Conservation (phyloP, 1,140 invertebrate species). For the Zaprionus ghesquierei region DNA sequence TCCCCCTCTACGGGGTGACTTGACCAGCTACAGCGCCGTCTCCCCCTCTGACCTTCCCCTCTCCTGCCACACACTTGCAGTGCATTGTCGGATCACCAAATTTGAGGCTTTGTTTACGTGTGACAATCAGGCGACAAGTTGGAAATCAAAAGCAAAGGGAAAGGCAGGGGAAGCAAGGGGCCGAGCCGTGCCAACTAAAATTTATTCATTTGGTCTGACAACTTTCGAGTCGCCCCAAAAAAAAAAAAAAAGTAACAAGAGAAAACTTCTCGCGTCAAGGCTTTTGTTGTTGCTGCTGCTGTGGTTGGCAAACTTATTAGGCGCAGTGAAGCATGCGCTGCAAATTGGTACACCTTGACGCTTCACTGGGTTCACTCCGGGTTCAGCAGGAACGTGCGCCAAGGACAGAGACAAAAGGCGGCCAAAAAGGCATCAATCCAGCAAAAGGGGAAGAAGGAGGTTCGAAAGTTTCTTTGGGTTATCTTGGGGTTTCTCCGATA, state of each 20-base stretch:
- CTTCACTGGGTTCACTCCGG: constrained; percentile 63
- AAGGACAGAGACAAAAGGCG: constrained; percentile 60
- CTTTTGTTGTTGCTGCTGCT: constrained; percentile 26
- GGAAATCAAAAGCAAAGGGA: constrained; percentile 62
- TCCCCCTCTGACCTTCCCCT: neutral
- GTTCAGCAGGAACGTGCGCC: constrained; percentile 8
- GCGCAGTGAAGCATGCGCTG: constrained; percentile 75
- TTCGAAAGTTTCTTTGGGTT: constrained; percentile 49
- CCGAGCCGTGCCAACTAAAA: constrained; percentile 50
- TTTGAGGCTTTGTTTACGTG: constrained; percentile 79
- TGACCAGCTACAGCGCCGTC: constrained; percentile 23
- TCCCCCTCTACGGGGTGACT: constrained; percentile 2
- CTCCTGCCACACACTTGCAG: neutral
- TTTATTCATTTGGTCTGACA: constrained; percentile 73
- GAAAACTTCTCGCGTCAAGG: constrained; percentile 11
- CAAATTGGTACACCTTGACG: constrained; percentile 80
- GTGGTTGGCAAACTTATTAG: constrained; percentile 74
- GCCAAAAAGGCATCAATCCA: constrained; percentile 57
- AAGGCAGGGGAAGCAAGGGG: neutral
- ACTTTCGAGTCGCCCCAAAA: constrained; percentile 35
- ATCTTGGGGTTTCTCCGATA: constrained; percentile 36
- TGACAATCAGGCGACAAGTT: constrained; percentile 78
- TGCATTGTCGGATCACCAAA: constrained; percentile 44
- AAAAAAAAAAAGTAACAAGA: constrained; percentile 23
- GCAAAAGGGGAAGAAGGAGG: neutral